A percentile compares a stretch with the other conserved stretches of the same genome.
phyloP scores from a whole-genome alignment of 2,888 invertebrate genomes.

The Oligia strigilis region DNA sequence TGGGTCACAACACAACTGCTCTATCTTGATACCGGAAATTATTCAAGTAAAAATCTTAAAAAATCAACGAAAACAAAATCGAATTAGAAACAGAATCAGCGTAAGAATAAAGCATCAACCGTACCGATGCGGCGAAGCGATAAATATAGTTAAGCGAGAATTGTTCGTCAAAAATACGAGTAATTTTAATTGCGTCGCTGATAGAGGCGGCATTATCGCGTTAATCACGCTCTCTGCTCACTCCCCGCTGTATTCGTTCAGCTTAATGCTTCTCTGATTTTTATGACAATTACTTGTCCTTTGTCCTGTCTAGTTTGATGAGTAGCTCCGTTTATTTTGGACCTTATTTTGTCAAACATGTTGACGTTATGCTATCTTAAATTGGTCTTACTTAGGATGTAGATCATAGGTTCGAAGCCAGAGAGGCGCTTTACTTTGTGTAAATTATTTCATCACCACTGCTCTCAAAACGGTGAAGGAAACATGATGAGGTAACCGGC shows the following conservation, averaged over 20 bases:
- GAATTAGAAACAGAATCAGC: conserved; percentile 43
- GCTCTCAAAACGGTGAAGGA: too few species aligned
- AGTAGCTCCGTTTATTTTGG: conserved; percentile 42
- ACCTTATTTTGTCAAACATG: not conserved
- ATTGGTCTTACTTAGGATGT: too few species aligned
- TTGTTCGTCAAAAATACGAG: conserved; percentile 81
- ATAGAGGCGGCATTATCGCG: conserved; percentile 77
- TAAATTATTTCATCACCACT: too few species aligned
- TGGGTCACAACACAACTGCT: not conserved
- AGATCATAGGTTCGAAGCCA: too few species aligned
- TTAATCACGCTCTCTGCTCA: conserved; percentile 74
- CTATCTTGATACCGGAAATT: not conserved
- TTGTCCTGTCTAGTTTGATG: conserved; percentile 56
- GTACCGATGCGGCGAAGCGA: conserved; percentile 70
- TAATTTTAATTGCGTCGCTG: conserved; percentile 83
- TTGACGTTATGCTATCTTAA: not conserved
- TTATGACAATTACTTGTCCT: conserved; percentile 67
- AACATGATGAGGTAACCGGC: too few species aligned
- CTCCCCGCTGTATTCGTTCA: conserved; percentile 53
- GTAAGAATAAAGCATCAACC: conserved; percentile 58
- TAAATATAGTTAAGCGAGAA: conserved; percentile 77
- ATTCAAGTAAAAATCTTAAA: not conserved
- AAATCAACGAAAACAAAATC: conserved; percentile 42
- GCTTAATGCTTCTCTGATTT: conserved; percentile 69
- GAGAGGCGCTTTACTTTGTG: too few species aligned